Conservation (phyloP, 1,140 invertebrate species). For the Drosophila pruinosa region DNA sequence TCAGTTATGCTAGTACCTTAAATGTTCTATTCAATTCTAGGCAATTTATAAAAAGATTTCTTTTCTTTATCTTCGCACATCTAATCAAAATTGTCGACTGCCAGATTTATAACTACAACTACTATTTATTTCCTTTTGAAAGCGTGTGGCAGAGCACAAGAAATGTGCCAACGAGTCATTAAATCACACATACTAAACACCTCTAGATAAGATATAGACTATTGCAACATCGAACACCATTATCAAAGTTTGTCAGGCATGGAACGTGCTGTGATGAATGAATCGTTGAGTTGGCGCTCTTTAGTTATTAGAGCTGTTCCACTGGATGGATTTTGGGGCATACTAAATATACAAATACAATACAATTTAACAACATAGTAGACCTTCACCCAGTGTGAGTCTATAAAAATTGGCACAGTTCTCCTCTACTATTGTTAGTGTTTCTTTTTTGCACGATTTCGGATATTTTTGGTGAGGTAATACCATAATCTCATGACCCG, state of each 20-base stretch:
- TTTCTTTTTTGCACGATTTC: conserved; percentile 12
- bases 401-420: conserved; percentile 58
- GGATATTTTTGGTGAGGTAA: conserved; percentile 57
- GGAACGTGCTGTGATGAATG: conserved; percentile 21
- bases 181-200: conserved; percentile 39
- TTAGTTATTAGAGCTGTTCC: not conserved
- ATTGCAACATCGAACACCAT: not conserved
- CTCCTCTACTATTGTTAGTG: conserved; percentile 23
- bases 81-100: not conserved
- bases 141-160: not conserved
- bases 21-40: not conserved
- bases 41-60: not conserved
- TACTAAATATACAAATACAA: not conserved
- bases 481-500: conserved; percentile 29
- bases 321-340: not conserved
- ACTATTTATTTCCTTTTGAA: not conserved
- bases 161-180: conserved; percentile 20
- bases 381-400: conserved; percentile 68
- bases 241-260: conserved; percentile 1
- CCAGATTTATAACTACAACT: conserved; percentile 9
- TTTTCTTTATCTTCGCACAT: conserved; percentile 1
- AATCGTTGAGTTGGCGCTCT: conserved; percentile 12
- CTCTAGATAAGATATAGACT: conserved; percentile 55
- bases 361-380: conserved; percentile 39
- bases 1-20: not conserved